Conservation (phyloP, 2,113 vertebrate species). For the Ceyx melanurus region DNA sequence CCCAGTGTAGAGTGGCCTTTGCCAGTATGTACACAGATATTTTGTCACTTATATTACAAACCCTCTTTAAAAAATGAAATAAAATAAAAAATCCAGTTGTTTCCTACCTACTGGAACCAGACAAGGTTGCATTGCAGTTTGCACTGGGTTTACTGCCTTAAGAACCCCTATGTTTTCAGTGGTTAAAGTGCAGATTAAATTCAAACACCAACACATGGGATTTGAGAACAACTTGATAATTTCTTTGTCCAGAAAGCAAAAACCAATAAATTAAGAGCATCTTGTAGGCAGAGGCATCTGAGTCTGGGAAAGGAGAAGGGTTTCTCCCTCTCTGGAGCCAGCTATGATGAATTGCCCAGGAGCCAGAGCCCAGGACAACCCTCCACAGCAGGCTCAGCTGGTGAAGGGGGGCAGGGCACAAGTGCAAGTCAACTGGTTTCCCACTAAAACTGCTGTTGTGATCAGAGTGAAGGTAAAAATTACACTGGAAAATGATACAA, state of each 20-base stretch:
- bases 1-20: slow-evolving; percentile 31
- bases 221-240: background rate
- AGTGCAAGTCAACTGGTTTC: slow-evolving; percentile 13
- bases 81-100: slow-evolving; percentile 9
- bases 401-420: background rate
- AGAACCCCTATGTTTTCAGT: background rate
- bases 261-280: background rate
- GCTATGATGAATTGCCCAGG: background rate
- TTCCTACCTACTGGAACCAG: slow-evolving; percentile 3
- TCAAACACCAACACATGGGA: background rate
- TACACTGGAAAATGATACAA: slow-evolving; percentile 80
- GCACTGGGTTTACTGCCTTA: slow-evolving; percentile 27
- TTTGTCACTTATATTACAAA: slow-evolving; percentile 42
- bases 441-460: slow-evolving; percentile 48
- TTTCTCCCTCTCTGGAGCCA: background rate
- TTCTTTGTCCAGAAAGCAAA: background rate
- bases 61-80: background rate
- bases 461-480: slow-evolving; percentile 75
- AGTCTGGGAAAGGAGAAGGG: background rate
- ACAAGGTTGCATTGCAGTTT: slow-evolving; percentile 49
- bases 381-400: background rate
- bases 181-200: background rate
- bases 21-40: slow-evolving; percentile 32
- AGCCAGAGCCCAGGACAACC: slow-evolving; percentile 22
- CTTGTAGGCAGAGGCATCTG: background rate